Base-by-base conservation (phyloP, 2,888 invertebrate genomes). In the Orthosia gothica region DNA sequence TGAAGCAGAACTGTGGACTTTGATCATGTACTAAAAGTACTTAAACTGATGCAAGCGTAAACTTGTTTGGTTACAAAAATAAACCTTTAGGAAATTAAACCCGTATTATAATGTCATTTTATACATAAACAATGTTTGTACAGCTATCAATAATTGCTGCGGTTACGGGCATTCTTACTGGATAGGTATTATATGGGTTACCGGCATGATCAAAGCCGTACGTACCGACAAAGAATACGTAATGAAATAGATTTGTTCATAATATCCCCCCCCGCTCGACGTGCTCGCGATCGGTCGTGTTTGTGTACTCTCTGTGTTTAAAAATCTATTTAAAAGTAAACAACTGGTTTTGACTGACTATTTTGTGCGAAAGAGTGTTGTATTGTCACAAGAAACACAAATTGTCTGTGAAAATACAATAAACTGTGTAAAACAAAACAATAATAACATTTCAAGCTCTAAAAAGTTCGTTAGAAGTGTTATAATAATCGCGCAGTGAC, bases 171-270 rank as follows among this genome's bases (percentile, higher is more conserved):
- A 67, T 81, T 83, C 83, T 83, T 81, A 73, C 65, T 72, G 64
- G 45, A 52, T 85, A 85, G 81, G 85, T 87, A 83, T 78, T 74
- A 68, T 67, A 73, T 74, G 74, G 68, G 59, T 61, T 74, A 74
- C 73, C 81, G 79, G 88, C 76, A 57, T 40, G 74, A 82, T 87
- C 86, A 87, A 87, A 87, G 15, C 76, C 64, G 40, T 20, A 7
- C 3, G 5, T 40, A 64, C 65, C 54, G 65, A 40, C 86, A 84
- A 74, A 76, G 81, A 87, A 45, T 64, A 79, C 26, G 47, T 49
- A 70, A 58, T 57, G 15, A 57, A 74, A 55, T 70, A 62, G 57
- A 74, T 74, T 79, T 58, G 67, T 50, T 71, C 65, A 50, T 32
- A 32, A 23, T 50, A 68, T n/a, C n/a, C n/a, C n/a, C n/a, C n/a